Conservation (phyloP, 1,140 invertebrate genomes). For the Macrotrachela quadricornifera region DNA sequence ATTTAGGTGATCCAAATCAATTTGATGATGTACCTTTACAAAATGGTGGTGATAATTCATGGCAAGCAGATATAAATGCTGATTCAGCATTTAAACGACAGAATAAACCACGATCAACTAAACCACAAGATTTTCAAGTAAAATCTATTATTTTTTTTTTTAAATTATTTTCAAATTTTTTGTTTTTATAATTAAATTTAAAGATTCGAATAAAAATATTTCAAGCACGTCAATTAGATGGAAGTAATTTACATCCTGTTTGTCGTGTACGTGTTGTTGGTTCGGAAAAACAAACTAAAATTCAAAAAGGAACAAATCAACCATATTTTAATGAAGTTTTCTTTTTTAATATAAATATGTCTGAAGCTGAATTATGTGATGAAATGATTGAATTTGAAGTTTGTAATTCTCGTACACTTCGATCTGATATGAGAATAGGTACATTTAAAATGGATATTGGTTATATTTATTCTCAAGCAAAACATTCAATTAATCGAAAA, state of each 20-base stretch:
- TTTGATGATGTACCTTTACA: conserved; percentile 4
- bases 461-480: conserved; percentile 26
- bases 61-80: not conserved
- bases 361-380: conserved; percentile 30
- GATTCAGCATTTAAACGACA: not conserved
- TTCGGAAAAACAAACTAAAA: conserved; percentile 27
- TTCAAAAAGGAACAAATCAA: conserved; percentile 29
- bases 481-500: conserved; percentile 31
- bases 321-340: conserved; percentile 34
- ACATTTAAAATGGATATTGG: conserved; percentile 33
- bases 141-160: not conserved
- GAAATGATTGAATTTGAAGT: conserved; percentile 29
- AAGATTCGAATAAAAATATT: conserved; percentile 31
- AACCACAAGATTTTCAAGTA: conserved; percentile 13
- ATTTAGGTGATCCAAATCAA: conserved; percentile 6
- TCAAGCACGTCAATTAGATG: conserved; percentile 31
- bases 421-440: conserved; percentile 29
- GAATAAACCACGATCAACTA: conserved; percentile 7
- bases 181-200: not conserved
- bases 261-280: conserved; percentile 24
- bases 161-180: not conserved
- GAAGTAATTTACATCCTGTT: conserved; percentile 31
- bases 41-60: not conserved
- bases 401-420: conserved; percentile 26
- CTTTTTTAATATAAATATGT: conserved; percentile 29